These are phyloP conservation scores for Orussus abietinus DNA, from an alignment of 1,140 invertebrate genomes.

Conservation along the genomic window DNA sequence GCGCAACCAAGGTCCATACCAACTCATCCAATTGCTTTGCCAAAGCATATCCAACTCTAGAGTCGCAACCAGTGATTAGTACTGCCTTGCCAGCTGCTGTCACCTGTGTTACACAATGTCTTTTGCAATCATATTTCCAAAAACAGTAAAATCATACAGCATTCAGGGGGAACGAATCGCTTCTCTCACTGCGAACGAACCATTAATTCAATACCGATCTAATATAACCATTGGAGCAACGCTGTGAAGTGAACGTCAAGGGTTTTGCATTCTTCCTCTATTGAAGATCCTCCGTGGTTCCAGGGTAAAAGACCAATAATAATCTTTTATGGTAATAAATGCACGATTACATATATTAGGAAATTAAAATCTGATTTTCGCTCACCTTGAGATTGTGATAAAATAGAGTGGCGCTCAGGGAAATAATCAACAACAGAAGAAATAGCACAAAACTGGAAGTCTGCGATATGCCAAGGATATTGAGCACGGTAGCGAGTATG, in stretches of 20 bases:
- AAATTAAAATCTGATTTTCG: slow-evolving; percentile 6
- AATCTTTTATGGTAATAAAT: too few species aligned
- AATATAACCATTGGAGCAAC: too few species aligned
- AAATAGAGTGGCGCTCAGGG: slow-evolving; percentile 69
- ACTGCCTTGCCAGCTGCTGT: slow-evolving; percentile 74
- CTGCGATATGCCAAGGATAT: slow-evolving; percentile 66
- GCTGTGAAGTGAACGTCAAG: too few species aligned
- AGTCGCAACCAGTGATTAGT: slow-evolving; percentile 81
- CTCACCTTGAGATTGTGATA: slow-evolving; percentile 79
- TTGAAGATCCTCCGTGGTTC: too few species aligned
- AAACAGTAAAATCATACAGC: slow-evolving; percentile 12
- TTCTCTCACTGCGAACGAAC: too few species aligned
- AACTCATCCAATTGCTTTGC: slow-evolving; percentile 73
- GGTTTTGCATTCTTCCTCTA: too few species aligned
- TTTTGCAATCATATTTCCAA: slow-evolving; percentile 11
- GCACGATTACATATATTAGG: too few species aligned
- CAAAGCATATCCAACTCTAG: slow-evolving; percentile 69
- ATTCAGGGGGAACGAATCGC: too few species aligned
- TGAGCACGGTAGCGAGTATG: slow-evolving; percentile 66
- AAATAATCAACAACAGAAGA: slow-evolving; percentile 66
- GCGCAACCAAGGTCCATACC: too few species aligned
- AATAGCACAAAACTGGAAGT: slow-evolving; percentile 73
- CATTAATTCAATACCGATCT: too few species aligned
- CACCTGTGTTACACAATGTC: too few species aligned
- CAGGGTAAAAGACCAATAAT: too few species aligned